phyloP scores from a whole-genome alignment of 2,888 invertebrate species.

The Oscheius sp. region DNA sequence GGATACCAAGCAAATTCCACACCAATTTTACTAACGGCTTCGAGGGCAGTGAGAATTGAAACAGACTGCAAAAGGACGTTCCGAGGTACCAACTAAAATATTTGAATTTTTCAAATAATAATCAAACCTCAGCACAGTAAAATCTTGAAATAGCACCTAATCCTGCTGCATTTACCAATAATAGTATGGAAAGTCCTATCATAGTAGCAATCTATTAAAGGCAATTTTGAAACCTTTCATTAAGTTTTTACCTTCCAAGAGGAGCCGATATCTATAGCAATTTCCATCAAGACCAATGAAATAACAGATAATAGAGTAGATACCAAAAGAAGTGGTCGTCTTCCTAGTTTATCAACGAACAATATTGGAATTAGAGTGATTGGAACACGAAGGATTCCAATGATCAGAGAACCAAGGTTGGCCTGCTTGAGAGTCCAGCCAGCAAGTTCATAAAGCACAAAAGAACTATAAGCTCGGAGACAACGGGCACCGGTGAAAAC shows the following conservation, averaged over 20 bases:
- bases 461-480: slow-evolving; percentile 42
- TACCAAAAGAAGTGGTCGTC: slow-evolving; percentile 39
- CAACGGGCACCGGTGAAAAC: slow-evolving; percentile 49
- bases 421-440: slow-evolving; percentile 35
- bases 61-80: slow-evolving; percentile 37
- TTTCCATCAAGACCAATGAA: slow-evolving; percentile 33
- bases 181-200: slow-evolving; percentile 32
- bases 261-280: slow-evolving; percentile 34
- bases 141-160: slow-evolving; percentile 44
- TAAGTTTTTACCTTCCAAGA: no score
- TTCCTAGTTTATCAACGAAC: slow-evolving; percentile 44
- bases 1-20: slow-evolving; percentile 44
- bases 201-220: slow-evolving; percentile 34
- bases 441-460: slow-evolving; percentile 36
- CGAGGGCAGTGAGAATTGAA: slow-evolving; percentile 39
- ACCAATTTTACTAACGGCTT: slow-evolving; percentile 34
- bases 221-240: no score
- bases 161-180: slow-evolving; percentile 40
- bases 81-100: slow-evolving; percentile 30
- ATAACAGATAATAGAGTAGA: slow-evolving; percentile 30
- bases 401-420: slow-evolving; percentile 23
- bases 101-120: neutral
- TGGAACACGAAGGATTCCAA: slow-evolving; percentile 40
- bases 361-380: slow-evolving; percentile 43
- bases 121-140: slow-evolving; percentile 40